Percentiles rank a stretch among this genome's conserved stretches.
Evolutionary conservation across 2,888 invertebrate genomes (phyloP).

Genomic region (Chymomyza caudatula): DNA sequence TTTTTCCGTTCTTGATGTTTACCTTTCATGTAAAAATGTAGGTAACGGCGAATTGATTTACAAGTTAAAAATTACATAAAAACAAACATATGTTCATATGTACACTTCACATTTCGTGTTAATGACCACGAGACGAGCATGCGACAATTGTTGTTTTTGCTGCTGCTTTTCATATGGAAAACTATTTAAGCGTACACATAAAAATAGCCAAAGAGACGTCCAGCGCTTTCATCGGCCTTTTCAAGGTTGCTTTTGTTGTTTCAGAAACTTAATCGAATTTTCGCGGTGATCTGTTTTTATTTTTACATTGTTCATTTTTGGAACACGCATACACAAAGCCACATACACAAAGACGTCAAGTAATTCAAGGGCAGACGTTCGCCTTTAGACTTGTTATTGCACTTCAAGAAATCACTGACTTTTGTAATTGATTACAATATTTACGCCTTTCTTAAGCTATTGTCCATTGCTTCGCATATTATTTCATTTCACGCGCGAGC

Average conservation of each 20-base stretch:
- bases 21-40: conserved; percentile 31
- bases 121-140: conserved; percentile 50
- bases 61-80: conserved; percentile 25
- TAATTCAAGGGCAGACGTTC: conserved; percentile 56
- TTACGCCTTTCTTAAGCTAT: conserved; percentile 28
- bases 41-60: conserved; percentile 33
- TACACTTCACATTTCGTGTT: conserved; percentile 35
- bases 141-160: conserved; percentile 47
- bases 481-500: conserved; percentile 39
- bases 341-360: conserved; percentile 19
- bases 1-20: not conserved
- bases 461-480: conserved; percentile 24
- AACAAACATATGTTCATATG: conserved; percentile 29
- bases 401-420: conserved; percentile 34
- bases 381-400: conserved; percentile 44
- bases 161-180: conserved; percentile 42
- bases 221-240: conserved; percentile 41
- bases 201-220: conserved; percentile 47
- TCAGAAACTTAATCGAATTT: conserved; percentile 54
- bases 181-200: conserved; percentile 51
- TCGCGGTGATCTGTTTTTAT: conserved; percentile 39
- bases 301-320: conserved; percentile 64
- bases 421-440: conserved; percentile 47
- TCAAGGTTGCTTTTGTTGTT: conserved; percentile 65
- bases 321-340: conserved; percentile 30